Evolutionary conservation across 2,113 vertebrate genomes (phyloP), one percentile per base, ranked within the genome.

Genomic region (Mobula birostris): DNA sequence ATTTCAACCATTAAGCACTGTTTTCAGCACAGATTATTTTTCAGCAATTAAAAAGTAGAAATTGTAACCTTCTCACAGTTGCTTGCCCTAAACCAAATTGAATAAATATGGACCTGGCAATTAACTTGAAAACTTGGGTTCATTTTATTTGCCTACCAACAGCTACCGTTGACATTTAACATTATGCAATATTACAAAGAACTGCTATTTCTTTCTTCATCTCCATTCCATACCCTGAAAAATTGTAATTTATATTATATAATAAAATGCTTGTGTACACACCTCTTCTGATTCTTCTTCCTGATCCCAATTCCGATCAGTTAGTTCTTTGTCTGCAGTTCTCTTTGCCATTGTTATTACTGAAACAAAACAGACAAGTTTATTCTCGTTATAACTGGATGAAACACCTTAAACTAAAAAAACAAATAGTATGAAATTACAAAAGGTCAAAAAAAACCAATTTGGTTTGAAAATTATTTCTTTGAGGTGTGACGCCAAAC

Each of bases 231-330:
- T 29, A 15, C 1, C 17, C 63, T 5, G 21, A 36, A 40, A 91
- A 70, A 70, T 36, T 61, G 1, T 17, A 80, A 29, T 68, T 63
- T 61, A 93, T 29, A 15, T 5, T 48, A 74, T 19, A 72, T 36
- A n/a, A 19, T 27, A 29, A 40, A 94, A 2, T 56, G 66, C n/a
- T 40, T 74, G 9, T 11, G 27, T 14, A 70, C 80, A 66, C 19
- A 98, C 99, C 98, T 99, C 99, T 95, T 99, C 99, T 17, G 97
- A 97, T 95, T 99, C 98, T 58, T 99, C 99, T 95, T 99, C 98
- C 95, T 99, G 98, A 95, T 99, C 99, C 99, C 99, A 99, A 95
- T 99, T 99, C 95, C 98, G 96, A 95, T 99, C 99, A 1, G 98
- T 99, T 94, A 99, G 95, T 94, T 99, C 99, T 95, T 99, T 99